A percentile compares a stretch with the other conserved stretches of the same genome.
These are phyloP conservation scores for Eumeta japonica DNA, from an alignment of 1,140 invertebrate species.

Conservation along the genomic window DNA sequence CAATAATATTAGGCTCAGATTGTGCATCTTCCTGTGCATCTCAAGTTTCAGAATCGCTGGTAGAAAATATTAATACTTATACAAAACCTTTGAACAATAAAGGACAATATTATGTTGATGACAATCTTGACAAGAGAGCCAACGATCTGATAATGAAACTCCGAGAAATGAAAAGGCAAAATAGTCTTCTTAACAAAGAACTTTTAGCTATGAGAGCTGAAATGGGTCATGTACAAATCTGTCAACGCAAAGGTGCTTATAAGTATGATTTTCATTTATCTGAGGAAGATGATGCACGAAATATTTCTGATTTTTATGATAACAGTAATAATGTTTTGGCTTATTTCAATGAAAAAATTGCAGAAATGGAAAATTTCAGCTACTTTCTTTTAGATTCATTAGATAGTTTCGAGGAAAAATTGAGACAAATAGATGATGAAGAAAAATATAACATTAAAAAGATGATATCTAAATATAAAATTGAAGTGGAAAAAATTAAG, in stretches of 20 bases:
- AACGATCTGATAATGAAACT: slow-evolving; percentile 34
- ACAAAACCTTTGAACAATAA: not conserved
- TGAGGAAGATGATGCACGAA: slow-evolving; percentile 25
- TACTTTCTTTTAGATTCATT: slow-evolving; percentile 28
- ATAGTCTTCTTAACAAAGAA: slow-evolving; percentile 28
- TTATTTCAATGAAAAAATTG: slow-evolving; percentile 25
- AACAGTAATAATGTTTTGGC: slow-evolving; percentile 20
- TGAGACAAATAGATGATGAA: slow-evolving; percentile 23
- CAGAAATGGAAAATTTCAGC: slow-evolving; percentile 28
- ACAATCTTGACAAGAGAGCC: slow-evolving; percentile 22
- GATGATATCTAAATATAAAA: slow-evolving; percentile 27
- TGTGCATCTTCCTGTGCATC: no score
- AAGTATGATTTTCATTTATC: slow-evolving; percentile 19
- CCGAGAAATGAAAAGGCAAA: slow-evolving; percentile 42
- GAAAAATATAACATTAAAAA: slow-evolving; percentile 34
- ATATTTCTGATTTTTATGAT: slow-evolving; percentile 12
- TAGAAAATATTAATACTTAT: not conserved
- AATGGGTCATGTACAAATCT: slow-evolving; percentile 8
- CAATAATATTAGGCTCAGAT: slow-evolving; percentile 10
- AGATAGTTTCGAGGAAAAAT: slow-evolving; percentile 23
- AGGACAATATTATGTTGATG: slow-evolving; percentile 1
- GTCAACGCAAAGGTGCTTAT: slow-evolving; percentile 13
- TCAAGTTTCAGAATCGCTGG: slow-evolving; percentile 4
- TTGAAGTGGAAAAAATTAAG: slow-evolving; percentile 30
- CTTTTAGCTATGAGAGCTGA: slow-evolving; percentile 24